Base-by-base conservation (phyloP, 1,140 invertebrate genomes). In the Arctopsyche grandis region DNA sequence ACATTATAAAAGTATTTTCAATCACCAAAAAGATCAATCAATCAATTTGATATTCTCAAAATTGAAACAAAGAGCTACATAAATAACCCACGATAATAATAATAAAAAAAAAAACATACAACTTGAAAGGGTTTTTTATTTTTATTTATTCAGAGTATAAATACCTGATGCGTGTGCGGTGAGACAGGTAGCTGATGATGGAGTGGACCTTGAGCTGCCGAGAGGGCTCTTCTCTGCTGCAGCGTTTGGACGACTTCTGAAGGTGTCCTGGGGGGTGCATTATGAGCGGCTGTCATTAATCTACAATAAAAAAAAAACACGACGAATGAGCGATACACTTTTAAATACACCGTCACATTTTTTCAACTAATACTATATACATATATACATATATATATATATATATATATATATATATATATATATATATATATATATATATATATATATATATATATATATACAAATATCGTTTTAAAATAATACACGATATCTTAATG, bases 231-330 rank as follows among this genome's bases (percentile, higher is more conserved):
- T 69, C 83, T 83, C 56, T 79, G 84, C 75, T 83, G 84, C 26
- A 80, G 85, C 56, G 85, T 84, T 60, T 86, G 86, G 70, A 86
- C 75, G 9, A 87, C 80, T 82, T 88, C 89, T 82, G 84, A 88
- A 78, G 82, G 84, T 63, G 84, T 83, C 29, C 84, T 75, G 80
- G 86, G 83, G 5, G 91, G 89, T 19, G 91, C 92, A 83, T 92
- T 92, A 82, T 95, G 94, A 80, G 94, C 94, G 0, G 94, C 94
- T 0, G 94, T 95, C 93, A 95, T 94, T 81, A 95, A 84, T 82
- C 93, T 89, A 80, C 3, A 80, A n/a, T n/a, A n/a, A n/a, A n/a
- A n/a, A 48, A 38, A 79, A 60, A 73, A 46, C 10, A 73, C 14
- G 3, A 38, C 29, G 7, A 38, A 38, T 38, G 7, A 38, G 52